Percentiles rank a stretch among this genome's conserved stretches.
Conservation (phyloP, 2,113 vertebrate genomes). For the Gymnorhina tibicen region DNA sequence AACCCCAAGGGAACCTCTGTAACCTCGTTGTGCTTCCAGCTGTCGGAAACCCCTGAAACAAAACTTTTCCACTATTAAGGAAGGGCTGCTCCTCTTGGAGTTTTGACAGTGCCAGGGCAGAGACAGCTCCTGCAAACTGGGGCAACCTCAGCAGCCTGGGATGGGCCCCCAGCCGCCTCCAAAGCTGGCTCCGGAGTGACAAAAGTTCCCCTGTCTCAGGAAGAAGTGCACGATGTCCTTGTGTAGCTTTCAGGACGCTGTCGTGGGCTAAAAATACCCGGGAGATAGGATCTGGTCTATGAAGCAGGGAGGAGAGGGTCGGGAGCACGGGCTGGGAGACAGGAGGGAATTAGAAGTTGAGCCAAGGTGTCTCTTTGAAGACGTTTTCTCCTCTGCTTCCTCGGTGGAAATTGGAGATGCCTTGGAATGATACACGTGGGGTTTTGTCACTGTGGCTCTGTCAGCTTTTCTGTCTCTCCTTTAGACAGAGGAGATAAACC, state of each 20-base stretch:
- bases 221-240: neutral
- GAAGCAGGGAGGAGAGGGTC: neutral
- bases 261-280: neutral
- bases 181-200: neutral
- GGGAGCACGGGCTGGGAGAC: neutral
- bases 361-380: neutral
- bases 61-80: neutral
- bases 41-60: neutral
- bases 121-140: neutral
- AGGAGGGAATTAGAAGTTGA: neutral
- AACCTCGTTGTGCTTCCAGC: neutral
- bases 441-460: neutral
- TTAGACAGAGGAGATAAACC: neutral
- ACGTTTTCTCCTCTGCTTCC: neutral
- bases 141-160: neutral
- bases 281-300: neutral
- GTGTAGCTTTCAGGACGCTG: neutral
- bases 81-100: neutral
- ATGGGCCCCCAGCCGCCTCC: rapidly evolving
- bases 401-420: neutral
- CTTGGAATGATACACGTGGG: neutral
- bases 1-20: neutral
- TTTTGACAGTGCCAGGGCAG: neutral
- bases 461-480: neutral
- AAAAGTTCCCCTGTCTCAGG: neutral